A percentile compares a stretch with the other conserved stretches of the same genome.
Conservation (phyloP, 2,888 invertebrate genomes). For the Drosophila infuscata region DNA sequence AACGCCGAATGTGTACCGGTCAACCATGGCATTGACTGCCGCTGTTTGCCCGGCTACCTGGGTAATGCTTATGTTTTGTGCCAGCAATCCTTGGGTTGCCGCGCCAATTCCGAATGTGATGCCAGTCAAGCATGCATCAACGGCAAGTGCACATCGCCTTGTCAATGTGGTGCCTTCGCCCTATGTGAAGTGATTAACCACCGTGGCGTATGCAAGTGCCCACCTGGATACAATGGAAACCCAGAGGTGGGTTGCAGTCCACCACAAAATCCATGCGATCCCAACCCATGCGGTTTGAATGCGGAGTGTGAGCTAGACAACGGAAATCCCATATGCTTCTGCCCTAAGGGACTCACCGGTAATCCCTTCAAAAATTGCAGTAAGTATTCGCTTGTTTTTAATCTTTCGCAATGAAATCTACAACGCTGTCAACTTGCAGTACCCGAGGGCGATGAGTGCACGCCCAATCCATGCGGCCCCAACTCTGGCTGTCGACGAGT, state of each 20-base stretch:
- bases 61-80: conserved; percentile 93
- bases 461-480: conserved; percentile 93
- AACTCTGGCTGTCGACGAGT: conserved; percentile 93
- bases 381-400: conserved; percentile 86
- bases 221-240: conserved; percentile 92
- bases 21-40: conserved; percentile 91
- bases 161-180: conserved; percentile 92
- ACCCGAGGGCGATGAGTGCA: conserved; percentile 94
- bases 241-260: conserved; percentile 90
- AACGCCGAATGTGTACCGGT: conserved; percentile 92
- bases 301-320: conserved; percentile 94
- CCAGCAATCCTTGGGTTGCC: conserved; percentile 89
- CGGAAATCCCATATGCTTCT: conserved; percentile 94
- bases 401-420: neutral
- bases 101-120: conserved; percentile 90
- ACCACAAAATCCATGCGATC: conserved; percentile 92
- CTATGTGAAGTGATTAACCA: conserved; percentile 93
- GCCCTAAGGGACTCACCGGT: conserved; percentile 95
- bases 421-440: conserved; percentile 87
- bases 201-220: conserved; percentile 92
- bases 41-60: conserved; percentile 89
- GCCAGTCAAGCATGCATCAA: conserved; percentile 91
- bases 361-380: conserved; percentile 96
- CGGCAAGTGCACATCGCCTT: conserved; percentile 91
- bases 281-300: conserved; percentile 94